phyloP scores from a whole-genome alignment of 2,113 vertebrate genomes.

The Rhinolophus sinicus region DNA sequence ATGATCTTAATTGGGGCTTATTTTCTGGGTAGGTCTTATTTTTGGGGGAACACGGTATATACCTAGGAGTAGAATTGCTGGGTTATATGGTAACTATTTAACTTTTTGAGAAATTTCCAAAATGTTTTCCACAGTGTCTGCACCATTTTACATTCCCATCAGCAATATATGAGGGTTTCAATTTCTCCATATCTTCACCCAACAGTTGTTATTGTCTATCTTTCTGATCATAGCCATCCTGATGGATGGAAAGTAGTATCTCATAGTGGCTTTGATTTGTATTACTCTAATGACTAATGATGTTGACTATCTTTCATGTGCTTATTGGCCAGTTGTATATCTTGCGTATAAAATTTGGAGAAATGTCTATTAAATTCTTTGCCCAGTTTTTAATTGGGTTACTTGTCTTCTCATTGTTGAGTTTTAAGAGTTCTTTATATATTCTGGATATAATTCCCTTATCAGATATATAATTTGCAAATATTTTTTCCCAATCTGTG shows the following conservation, averaged over 20 bases:
- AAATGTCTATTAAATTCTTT: neutral
- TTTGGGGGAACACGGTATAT: neutral
- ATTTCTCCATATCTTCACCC: neutral
- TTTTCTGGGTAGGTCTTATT: no score
- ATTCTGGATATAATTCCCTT: neutral
- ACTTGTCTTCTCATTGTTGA: neutral
- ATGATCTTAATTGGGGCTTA: no score
- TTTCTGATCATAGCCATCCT: neutral
- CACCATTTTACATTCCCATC: neutral
- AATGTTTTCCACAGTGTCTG: neutral
- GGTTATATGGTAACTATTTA: neutral
- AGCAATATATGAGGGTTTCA: neutral
- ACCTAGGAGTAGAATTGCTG: neutral
- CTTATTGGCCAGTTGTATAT: neutral
- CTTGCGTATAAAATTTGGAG: neutral
- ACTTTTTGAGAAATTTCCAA: neutral
- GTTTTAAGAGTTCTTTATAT: constrained; percentile 1
- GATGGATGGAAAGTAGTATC: neutral
- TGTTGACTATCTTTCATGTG: neutral
- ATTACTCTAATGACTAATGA: neutral
- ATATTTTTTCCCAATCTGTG: neutral
- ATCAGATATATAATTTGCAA: neutral
- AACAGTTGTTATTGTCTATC: neutral
- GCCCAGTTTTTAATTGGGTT: neutral
- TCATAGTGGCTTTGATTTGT: neutral